Conservation (phyloP, 2,113 vertebrate species). For the Neodon shergylaensis region DNA sequence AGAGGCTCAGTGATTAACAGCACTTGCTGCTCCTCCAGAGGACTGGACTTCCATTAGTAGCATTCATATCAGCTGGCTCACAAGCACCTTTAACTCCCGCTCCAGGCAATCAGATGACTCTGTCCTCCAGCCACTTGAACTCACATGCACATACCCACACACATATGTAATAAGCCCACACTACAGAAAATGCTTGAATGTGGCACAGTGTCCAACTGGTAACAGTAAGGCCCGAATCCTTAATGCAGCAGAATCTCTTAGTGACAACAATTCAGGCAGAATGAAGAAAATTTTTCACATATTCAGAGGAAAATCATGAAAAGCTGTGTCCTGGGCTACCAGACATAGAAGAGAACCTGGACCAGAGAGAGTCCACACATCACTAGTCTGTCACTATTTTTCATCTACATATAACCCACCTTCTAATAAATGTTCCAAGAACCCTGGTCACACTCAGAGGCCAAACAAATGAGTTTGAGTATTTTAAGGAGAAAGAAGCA, state of each 20-base stretch:
- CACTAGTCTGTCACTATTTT: background rate
- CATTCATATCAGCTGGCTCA: background rate
- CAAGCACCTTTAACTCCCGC: background rate
- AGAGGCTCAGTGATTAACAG: too few species aligned
- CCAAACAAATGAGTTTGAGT: background rate
- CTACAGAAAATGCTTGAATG: background rate
- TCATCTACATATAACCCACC: too few species aligned
- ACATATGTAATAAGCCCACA: background rate
- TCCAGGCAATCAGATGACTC: background rate
- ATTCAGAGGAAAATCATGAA: background rate
- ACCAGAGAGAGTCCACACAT: background rate
- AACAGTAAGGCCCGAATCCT: background rate
- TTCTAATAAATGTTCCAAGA: background rate
- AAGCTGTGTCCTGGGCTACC: too few species aligned
- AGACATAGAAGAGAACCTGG: too few species aligned
- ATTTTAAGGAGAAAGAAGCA: conserved; percentile 9
- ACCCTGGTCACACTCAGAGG: background rate
- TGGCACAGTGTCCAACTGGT: background rate
- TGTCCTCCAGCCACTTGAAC: background rate
- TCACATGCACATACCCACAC: background rate
- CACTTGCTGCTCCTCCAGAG: background rate
- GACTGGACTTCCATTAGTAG: background rate
- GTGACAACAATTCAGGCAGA: background rate
- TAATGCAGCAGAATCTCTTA: background rate
- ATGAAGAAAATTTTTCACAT: background rate